phyloP scores from a whole-genome alignment of 2,888 invertebrate species.

The Hydrotaea cyrtoneurina region DNA sequence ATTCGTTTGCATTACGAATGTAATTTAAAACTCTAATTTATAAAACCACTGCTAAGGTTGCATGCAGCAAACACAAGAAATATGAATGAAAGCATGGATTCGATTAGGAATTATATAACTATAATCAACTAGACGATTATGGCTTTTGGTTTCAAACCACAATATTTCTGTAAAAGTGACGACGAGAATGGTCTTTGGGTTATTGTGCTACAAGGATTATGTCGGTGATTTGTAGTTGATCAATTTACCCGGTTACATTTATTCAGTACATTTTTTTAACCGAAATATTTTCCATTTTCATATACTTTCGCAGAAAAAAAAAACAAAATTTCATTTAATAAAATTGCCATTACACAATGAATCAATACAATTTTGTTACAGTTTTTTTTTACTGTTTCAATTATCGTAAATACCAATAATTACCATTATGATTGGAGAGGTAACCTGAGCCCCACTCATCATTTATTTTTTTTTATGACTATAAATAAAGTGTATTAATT shows the following conservation, averaged over 20 bases:
- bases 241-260: no score
- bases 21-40: constrained; percentile 62
- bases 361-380: neutral
- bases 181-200: no score
- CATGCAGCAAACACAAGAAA: constrained; percentile 51
- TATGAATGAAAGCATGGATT: neutral
- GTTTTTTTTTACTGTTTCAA: constrained; percentile 28
- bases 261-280: neutral
- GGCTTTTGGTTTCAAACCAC: neutral
- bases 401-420: constrained; percentile 44
- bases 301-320: neutral
- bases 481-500: constrained; percentile 44
- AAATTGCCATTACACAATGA: neutral
- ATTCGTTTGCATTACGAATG: constrained; percentile 60
- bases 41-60: constrained; percentile 55
- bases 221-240: no score
- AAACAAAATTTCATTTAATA: no score
- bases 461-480: constrained; percentile 17
- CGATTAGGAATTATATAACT: neutral
- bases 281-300: neutral
- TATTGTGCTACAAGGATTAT: no score
- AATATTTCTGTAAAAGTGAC: no score
- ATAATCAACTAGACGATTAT: neutral
- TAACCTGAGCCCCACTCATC: constrained; percentile 25
- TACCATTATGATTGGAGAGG: neutral